These are phyloP conservation scores for Thryonomys swinderianus DNA, from an alignment of 2,113 vertebrate species.

Conservation along the genomic window DNA sequence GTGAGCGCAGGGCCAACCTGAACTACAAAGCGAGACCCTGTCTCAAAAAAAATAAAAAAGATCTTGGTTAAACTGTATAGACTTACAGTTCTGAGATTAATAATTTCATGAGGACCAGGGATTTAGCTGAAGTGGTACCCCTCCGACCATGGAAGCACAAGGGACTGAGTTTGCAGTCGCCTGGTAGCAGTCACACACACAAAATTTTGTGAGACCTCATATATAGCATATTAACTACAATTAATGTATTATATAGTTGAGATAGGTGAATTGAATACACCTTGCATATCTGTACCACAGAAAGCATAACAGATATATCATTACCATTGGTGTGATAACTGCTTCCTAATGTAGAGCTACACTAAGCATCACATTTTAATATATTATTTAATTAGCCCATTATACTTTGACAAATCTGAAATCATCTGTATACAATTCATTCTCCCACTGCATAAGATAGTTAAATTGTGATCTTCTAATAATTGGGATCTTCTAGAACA, in stretches of 20 bases:
- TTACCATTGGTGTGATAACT: background rate
- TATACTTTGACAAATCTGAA: background rate
- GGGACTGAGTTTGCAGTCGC: too few species aligned
- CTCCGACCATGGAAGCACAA: too few species aligned
- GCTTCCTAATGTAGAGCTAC: background rate
- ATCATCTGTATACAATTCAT: background rate
- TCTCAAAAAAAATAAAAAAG: too few species aligned
- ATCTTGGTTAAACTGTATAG: background rate
- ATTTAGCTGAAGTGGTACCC: too few species aligned
- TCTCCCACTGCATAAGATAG: background rate
- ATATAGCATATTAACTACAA: background rate
- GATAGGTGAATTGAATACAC: background rate
- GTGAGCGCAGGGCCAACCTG: too few species aligned
- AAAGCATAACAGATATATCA: background rate
- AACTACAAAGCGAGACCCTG: too few species aligned
- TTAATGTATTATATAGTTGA: background rate
- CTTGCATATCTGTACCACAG: background rate
- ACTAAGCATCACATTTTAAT: background rate
- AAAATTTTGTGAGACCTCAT: background rate
- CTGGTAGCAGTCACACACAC: too few species aligned
- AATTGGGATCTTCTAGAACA: background rate
- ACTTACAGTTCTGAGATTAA: background rate
- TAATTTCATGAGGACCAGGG: background rate
- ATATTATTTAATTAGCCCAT: background rate
- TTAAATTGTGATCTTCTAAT: too few species aligned